phyloP scores from a whole-genome alignment of 2,888 invertebrate species.

The Slavum lentiscoides region DNA sequence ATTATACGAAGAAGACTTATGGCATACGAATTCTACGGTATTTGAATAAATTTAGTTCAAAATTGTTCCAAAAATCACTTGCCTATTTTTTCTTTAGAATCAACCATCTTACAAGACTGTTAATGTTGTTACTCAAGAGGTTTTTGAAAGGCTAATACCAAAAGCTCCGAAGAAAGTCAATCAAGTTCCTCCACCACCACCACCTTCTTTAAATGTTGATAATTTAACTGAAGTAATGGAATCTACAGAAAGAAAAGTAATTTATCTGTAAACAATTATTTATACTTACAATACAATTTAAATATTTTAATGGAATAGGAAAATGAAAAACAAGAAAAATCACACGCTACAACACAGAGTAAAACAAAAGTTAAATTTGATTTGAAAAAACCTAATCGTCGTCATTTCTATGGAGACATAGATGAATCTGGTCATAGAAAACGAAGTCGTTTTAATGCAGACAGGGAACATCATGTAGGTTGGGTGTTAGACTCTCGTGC shows the following conservation, averaged over 20 bases:
- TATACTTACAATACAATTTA: not conserved
- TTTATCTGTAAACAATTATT: not conserved
- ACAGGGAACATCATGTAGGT: conserved; percentile 91
- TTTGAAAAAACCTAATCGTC: conserved; percentile 40
- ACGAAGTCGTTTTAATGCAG: conserved; percentile 77
- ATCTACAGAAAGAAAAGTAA: conserved; percentile 37
- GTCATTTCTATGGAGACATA: conserved; percentile 85
- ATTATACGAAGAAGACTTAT: conserved; percentile 93
- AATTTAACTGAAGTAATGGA: conserved; percentile 56
- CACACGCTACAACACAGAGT: conserved; percentile 12
- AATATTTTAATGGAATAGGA: conserved; percentile 27
- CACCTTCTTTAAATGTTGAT: conserved; percentile 61
- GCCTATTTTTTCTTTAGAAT: conserved; percentile 16
- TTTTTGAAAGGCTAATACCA: conserved; percentile 78
- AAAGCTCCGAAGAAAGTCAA: conserved; percentile 68
- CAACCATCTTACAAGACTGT: conserved; percentile 69
- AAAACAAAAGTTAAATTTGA: conserved; percentile 51
- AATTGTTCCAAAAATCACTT: not conserved
- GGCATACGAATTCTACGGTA: conserved; percentile 61
- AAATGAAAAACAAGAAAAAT: conserved; percentile 29
- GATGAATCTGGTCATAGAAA: conserved; percentile 68
- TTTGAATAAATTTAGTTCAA: not conserved
- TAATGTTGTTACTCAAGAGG: conserved; percentile 83
- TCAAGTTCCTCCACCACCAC: conserved; percentile 83
- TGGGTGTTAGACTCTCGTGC: conserved; percentile 95